Conservation (phyloP, 2,113 vertebrate genomes). For the Myodes glareolus region DNA sequence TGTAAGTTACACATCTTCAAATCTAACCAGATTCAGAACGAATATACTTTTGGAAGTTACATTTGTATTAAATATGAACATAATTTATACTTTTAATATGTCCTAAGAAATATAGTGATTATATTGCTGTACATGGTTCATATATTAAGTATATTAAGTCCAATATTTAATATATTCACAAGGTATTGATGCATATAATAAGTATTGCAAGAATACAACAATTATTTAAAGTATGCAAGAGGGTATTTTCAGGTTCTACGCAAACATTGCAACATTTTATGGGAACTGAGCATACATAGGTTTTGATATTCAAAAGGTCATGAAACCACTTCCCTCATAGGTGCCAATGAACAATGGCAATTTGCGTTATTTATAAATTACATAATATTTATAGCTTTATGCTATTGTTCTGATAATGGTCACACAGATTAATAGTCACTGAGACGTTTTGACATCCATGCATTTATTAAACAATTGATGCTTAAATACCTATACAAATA, state of each 20-base stretch:
- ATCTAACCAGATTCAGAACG: neutral
- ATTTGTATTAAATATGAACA: neutral
- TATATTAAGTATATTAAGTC: neutral
- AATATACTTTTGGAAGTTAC: neutral
- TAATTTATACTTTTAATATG: neutral
- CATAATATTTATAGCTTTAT: neutral
- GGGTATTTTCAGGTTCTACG: neutral
- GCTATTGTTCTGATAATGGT: neutral
- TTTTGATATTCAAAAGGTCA: neutral
- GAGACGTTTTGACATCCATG: neutral
- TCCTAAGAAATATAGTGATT: neutral
- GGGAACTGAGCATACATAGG: neutral
- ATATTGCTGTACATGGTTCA: neutral
- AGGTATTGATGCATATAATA: too few relatives aligned
- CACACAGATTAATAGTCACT: neutral
- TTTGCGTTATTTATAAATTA: neutral
- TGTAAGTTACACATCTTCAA: neutral
- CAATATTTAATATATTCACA: neutral
- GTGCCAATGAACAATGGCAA: fast-evolving
- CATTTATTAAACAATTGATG: neutral
- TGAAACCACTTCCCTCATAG: neutral
- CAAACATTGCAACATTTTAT: neutral
- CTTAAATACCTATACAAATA: neutral
- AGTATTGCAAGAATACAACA: neutral
- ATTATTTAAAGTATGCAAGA: neutral